Percentiles rank a stretch among this genome's conserved stretches.
Evolutionary conservation across 2,797 vertebrate species (phyloP).

Genomic region (Danio albolineatus): DNA sequence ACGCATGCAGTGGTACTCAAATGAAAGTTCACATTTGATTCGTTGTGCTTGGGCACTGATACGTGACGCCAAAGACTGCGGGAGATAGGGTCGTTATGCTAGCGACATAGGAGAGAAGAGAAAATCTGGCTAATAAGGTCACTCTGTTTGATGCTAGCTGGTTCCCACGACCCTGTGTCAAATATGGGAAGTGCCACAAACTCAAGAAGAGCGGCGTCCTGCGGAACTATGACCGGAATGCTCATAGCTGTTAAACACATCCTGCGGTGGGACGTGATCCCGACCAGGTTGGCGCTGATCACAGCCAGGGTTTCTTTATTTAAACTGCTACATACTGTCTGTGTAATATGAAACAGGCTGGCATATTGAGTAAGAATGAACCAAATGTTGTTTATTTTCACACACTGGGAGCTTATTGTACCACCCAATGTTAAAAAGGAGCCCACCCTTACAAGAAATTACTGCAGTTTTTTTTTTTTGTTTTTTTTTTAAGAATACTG

Average conservation of each 20-base stretch:
- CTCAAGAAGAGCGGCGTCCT: background rate
- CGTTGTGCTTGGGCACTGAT: conserved; percentile 17
- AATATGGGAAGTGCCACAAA: background rate
- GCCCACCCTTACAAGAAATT: too few relatives aligned
- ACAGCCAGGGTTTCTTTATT: background rate
- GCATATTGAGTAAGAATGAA: background rate
- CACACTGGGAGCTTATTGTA: background rate
- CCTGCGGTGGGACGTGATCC: background rate
- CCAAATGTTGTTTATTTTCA: background rate
- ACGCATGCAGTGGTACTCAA: conserved; percentile 35
- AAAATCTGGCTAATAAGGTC: conserved; percentile 42
- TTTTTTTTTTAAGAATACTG: too few relatives aligned
- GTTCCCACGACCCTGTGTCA: conserved; percentile 40
- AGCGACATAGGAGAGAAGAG: background rate
- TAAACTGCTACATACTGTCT: background rate
- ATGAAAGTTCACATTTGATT: conserved; percentile 43
- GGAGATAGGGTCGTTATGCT: conserved; percentile 31
- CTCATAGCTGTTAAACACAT: background rate
- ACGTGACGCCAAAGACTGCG: background rate
- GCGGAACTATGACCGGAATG: background rate
- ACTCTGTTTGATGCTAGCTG: conserved; percentile 37
- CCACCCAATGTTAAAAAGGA: background rate
- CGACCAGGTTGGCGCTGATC: background rate
- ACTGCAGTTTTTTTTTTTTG: too few relatives aligned
- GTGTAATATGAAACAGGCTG: background rate